A percentile compares a stretch with the other conserved stretches of the same genome.
Evolutionary conservation across 2,797 vertebrate species (phyloP).

Genomic region (Fistularia commersonii): DNA sequence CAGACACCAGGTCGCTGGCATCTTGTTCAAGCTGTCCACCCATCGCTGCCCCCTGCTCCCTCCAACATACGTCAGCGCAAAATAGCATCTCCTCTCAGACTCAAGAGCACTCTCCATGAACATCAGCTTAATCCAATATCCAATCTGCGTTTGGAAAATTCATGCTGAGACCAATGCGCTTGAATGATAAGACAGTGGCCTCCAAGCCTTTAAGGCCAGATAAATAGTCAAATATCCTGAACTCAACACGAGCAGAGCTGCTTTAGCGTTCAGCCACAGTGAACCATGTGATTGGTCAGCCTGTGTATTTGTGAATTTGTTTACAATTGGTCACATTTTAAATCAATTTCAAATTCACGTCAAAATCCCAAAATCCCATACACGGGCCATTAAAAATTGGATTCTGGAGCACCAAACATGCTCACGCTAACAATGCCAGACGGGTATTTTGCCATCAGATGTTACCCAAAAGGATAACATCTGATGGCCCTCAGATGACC

Average conservation of each 20-base stretch:
- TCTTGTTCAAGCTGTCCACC: slow-evolving; percentile 28
- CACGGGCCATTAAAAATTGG: too few species aligned
- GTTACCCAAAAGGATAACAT: too few species aligned
- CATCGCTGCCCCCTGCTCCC: slow-evolving; percentile 14
- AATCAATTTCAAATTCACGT: slow-evolving; percentile 44
- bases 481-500: too few species aligned
- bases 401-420: too few species aligned
- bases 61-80: slow-evolving; percentile 34
- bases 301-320: slow-evolving; percentile 26
- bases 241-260: slow-evolving; percentile 49
- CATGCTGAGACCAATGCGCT: slow-evolving; percentile 55
- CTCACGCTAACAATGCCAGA: too few species aligned
- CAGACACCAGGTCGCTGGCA: slow-evolving; percentile 28
- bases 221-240: slow-evolving; percentile 51
- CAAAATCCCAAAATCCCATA: slow-evolving; percentile 16
- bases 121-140: slow-evolving; percentile 60
- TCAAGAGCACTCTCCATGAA: slow-evolving; percentile 32
- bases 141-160: slow-evolving; percentile 45
- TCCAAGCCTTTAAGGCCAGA: slow-evolving; percentile 27
- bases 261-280: slow-evolving; percentile 40
- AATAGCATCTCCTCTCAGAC: slow-evolving; percentile 43
- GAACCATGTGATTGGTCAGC: slow-evolving; percentile 65
- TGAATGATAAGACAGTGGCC: slow-evolving; percentile 52
- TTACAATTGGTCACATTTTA: slow-evolving; percentile 45
- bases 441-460: too few species aligned